These are phyloP conservation scores for Argyrosomus japonicus DNA, from an alignment of 2,113 vertebrate genomes.

Conservation along the genomic window DNA sequence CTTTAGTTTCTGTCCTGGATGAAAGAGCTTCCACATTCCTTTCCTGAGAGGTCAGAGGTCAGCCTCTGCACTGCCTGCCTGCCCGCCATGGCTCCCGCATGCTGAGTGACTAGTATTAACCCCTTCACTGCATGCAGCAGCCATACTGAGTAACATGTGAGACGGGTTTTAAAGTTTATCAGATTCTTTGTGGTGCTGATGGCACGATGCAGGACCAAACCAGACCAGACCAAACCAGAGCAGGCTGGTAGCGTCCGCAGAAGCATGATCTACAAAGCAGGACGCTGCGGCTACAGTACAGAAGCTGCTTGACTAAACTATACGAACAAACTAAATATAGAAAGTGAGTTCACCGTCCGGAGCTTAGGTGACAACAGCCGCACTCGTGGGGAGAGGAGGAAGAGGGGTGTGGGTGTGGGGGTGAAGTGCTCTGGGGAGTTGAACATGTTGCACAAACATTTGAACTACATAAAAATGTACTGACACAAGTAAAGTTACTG, in stretches of 20 bases:
- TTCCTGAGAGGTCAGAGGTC: conserved; percentile 83
- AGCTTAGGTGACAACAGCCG: conserved; percentile 83
- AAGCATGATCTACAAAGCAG: conserved; percentile 24
- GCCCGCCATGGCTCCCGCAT: conserved; percentile 72
- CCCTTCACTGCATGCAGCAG: conserved; percentile 57
- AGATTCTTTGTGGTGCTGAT: conserved; percentile 1
- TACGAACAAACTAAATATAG: conserved; percentile 79
- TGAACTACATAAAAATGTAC: not conserved
- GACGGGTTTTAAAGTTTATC: not conserved
- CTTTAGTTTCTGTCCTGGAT: conserved; percentile 85
- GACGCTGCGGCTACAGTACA: conserved; percentile 11
- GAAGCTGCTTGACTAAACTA: conserved; percentile 45
- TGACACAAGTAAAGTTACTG: no score
- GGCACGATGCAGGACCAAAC: not conserved
- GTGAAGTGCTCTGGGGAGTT: conserved; percentile 3
- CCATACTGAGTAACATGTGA: not conserved
- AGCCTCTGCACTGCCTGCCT: conserved; percentile 78
- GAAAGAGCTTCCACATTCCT: conserved; percentile 88
- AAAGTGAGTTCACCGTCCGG: conserved; percentile 71
- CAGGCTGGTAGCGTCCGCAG: not conserved
- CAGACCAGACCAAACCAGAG: not conserved
- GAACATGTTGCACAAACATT: conserved; percentile 38
- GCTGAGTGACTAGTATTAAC: conserved; percentile 81
- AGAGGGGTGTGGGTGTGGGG: not conserved
- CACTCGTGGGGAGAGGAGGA: conserved; percentile 34